Evolutionary conservation across 2,113 vertebrate species (phyloP), one percentile per base, ranked within the genome.

Genomic region (Delphinus delphis): DNA sequence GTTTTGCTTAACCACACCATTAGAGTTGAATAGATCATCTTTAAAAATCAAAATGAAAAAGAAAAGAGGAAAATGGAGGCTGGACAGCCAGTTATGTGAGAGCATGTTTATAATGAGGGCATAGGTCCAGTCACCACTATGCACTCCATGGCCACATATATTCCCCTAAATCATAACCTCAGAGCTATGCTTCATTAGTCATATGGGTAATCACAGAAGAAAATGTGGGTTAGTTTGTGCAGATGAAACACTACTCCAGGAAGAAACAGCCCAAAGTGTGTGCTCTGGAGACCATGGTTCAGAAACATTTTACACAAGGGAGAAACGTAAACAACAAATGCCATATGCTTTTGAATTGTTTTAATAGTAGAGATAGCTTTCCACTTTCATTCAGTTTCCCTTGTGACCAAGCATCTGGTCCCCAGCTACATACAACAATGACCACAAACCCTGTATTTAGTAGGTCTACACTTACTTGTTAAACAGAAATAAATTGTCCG

Each of bases 191-290:
- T 97, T 97, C 90, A 81, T 88, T 95, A 97, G 98, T 97, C 98
- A 97, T 93, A 95, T n/a, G 94, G 95, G 95, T 96, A 97, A 62
- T 92, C 88, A 83, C 87, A 96, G 96, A 97, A 95, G 74, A 97
- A 89, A 86, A 95, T 88, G 92, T 96, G 98, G 96, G 93, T 95
- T 96, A 67, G 38, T 92, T 74, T 95, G 89, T 85, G 21, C 85
- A 95, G 84, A 93, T 55, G 96, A 97, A 93, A 96, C 89, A 60
- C 58, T 15, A 14, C 73, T 95, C 92, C 97, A 98, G 96, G 97
- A 96, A 97, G 97, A 98, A 97, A 93, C 96, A 97, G 83, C 79
- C 93, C 92, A 96, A 33, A 44, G 74, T 95, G 58, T 80, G 90
- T 92, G 53, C 90, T 83, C 92, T 90, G 87, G 87, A 96, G 92